Evolutionary conservation across 2,797 vertebrate genomes (phyloP).

Genomic region (Xenops minutus): DNA sequence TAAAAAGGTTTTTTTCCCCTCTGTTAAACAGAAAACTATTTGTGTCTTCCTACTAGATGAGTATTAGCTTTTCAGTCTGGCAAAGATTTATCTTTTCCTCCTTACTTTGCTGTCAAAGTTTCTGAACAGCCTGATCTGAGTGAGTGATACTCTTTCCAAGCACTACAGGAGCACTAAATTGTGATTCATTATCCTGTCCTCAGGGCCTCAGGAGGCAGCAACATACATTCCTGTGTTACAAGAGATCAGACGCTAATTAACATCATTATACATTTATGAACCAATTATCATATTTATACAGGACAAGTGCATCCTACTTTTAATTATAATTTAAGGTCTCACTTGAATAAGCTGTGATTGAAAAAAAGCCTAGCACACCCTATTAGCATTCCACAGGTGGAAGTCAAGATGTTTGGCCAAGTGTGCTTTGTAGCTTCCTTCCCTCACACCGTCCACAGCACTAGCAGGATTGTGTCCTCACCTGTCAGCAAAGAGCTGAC

Average conservation of each 20-base stretch:
- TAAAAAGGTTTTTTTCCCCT: neutral
- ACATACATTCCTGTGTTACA: neutral
- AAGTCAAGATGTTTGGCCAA: neutral
- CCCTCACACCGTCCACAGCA: rapidly evolving
- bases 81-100: neutral
- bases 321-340: conserved; percentile 53
- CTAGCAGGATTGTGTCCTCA: neutral
- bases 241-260: conserved; percentile 45
- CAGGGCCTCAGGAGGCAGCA: neutral
- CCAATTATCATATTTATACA: conserved; percentile 62
- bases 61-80: neutral
- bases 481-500: neutral
- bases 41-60: neutral
- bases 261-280: conserved; percentile 60
- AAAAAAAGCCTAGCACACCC: conserved; percentile 21
- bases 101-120: neutral
- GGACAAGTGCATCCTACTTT: conserved; percentile 27
- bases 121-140: neutral
- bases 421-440: neutral
- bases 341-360: conserved; percentile 28
- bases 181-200: neutral
- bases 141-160: neutral
- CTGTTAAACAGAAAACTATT: neutral
- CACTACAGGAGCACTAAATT: neutral
- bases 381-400: conserved; percentile 39